Evolutionary conservation across 2,797 vertebrate species (phyloP), one percentile per base, ranked within the genome.

Genomic region (Lacerta agilis): DNA sequence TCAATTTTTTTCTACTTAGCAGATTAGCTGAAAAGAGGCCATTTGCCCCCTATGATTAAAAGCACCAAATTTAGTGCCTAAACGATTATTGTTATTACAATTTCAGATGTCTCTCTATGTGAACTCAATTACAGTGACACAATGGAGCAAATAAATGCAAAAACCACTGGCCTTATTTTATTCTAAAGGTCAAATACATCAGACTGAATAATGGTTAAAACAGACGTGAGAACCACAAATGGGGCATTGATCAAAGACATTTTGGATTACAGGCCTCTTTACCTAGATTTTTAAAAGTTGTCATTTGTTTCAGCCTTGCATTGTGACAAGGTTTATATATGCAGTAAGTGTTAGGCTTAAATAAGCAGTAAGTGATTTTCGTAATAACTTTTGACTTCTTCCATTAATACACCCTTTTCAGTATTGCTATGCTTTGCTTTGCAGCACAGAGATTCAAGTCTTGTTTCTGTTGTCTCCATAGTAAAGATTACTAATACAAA

Each of bases 181-280:
- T 90, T 92, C 87, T 86, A 96, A 98, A 97, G 97, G 97, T 97
- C 97, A 97, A 93, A 85, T 86, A 89, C 91, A 94, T 92, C 90
- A 90, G 91, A 94, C 92, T 95, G 94, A 93, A 95, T 93, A 96
- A 91, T 91, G 94, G 94, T 96, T 95, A 97, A 97, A 98, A 97
- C 96, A 95, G 93, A 96, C 95, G 96, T 95, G 95, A 96, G 89
- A 90, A 91, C 93, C 90, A 94, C 96, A 94, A 89, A 96, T 95
- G 96, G 92, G 93, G 88, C 85, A 95, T 92, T 97, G 95, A 96
- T 85, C 90, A 91, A 92, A 94, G 88, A 94, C 92, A 89, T 90
- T 95, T 90, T 95, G 89, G 89, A 88, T 95, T 92, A 92, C 79
- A 94, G 91, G 90, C 79, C 93, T 95, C 96, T 95, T 93, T 94